These are phyloP conservation scores for Dryobota labecula DNA, from an alignment of 2,888 invertebrate genomes.

Conservation along the genomic window DNA sequence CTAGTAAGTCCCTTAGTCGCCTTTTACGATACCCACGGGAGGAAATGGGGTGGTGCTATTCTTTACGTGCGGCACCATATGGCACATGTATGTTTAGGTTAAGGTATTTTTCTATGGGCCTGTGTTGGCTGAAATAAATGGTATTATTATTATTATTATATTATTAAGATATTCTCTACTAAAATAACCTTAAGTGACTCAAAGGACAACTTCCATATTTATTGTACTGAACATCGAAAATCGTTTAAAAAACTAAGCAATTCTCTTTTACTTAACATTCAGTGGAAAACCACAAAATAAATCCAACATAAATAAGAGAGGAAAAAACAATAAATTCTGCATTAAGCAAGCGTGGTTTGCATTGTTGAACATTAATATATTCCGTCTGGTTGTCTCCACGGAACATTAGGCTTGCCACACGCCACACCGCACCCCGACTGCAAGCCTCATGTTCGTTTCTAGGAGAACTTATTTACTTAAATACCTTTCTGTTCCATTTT, in stretches of 20 bases:
- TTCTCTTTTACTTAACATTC: slow-evolving; percentile 5
- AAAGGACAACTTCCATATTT: neutral
- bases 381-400: slow-evolving; percentile 69
- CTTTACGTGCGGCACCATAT: too few species aligned
- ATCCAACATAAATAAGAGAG: slow-evolving; percentile 23
- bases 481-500: slow-evolving; percentile 19
- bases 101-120: too few species aligned
- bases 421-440: slow-evolving; percentile 35
- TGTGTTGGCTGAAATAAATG: too few species aligned
- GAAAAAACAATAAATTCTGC: slow-evolving; percentile 42
- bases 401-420: slow-evolving; percentile 69
- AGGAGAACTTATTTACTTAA: slow-evolving; percentile 26
- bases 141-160: too few species aligned
- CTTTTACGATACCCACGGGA: too few species aligned
- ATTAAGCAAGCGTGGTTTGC: slow-evolving; percentile 53
- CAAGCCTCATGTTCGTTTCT: slow-evolving; percentile 39
- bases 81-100: too few species aligned
- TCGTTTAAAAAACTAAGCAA: neutral
- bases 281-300: neutral
- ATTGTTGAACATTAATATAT: slow-evolving; percentile 73
- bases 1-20: too few species aligned
- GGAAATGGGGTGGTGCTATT: too few species aligned
- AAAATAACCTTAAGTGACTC: neutral
- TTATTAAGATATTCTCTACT: neutral
- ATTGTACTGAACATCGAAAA: too few species aligned